A percentile compares a stretch with the other conserved stretches of the same genome.
Conservation (phyloP, 1,140 invertebrate species). For the Telenomus remus region DNA sequence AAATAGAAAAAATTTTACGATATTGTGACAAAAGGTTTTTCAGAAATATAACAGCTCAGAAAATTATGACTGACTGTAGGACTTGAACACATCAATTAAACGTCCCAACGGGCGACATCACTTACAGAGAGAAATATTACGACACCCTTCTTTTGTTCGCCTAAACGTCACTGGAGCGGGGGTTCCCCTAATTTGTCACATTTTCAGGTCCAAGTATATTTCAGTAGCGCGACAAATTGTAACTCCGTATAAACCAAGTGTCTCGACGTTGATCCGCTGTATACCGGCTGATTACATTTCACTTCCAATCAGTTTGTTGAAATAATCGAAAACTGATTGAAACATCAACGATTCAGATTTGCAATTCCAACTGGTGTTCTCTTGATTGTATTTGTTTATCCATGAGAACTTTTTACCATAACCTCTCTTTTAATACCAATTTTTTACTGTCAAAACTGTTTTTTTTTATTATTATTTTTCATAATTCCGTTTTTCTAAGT, state of each 20-base stretch:
- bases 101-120: conserved; percentile 19
- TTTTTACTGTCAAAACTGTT: no score
- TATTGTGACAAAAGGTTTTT: no score
- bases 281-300: conserved; percentile 19
- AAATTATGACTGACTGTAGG: no score
- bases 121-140: conserved; percentile 32
- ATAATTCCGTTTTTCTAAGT: no score
- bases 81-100: conserved; percentile 23
- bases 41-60: no score
- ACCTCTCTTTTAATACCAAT: no score
- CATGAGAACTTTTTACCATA: no score
- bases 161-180: conserved; percentile 18
- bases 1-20: no score
- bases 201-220: conserved; percentile 16
- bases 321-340: background rate
- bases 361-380: background rate
- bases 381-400: background rate
- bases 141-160: conserved; percentile 23
- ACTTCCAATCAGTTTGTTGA: conserved; percentile 12
- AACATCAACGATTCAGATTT: background rate
- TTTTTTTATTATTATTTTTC: no score
- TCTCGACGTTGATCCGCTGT: conserved; percentile 13
- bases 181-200: conserved; percentile 41
- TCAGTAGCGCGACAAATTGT: conserved; percentile 34
- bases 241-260: conserved; percentile 27